These are phyloP conservation scores for Parasteatoda lunata DNA, from an alignment of 2,888 invertebrate genomes.

Conservation along the genomic window DNA sequence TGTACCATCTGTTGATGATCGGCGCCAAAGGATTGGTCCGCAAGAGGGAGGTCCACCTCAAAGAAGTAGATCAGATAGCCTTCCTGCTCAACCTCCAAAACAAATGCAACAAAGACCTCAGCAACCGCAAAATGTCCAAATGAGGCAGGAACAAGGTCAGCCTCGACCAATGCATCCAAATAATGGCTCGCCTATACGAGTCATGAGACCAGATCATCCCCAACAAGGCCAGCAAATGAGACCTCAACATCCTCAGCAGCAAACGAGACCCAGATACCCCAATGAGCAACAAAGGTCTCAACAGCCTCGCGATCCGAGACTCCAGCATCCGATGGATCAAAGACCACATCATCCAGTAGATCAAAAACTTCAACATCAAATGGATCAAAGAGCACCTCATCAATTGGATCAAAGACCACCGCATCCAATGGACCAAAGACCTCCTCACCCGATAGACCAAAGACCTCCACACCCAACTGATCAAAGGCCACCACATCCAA, in stretches of 20 bases:
- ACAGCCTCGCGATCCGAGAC: slow-evolving; percentile 11
- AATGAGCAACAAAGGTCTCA: slow-evolving; percentile 1
- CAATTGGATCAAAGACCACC: neutral
- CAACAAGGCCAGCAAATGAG: slow-evolving; percentile 24
- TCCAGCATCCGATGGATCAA: slow-evolving; percentile 29
- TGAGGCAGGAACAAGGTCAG: slow-evolving; percentile 10
- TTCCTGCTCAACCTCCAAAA: slow-evolving; percentile 29
- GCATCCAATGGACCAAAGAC: slow-evolving; percentile 24
- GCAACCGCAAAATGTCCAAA: slow-evolving; percentile 15
- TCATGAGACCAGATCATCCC: slow-evolving; percentile 25
- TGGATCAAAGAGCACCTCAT: slow-evolving; percentile 3
- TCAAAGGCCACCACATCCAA: slow-evolving; percentile 18
- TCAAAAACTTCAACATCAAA: neutral
- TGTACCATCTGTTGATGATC: neutral
- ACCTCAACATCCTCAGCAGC: slow-evolving; percentile 45
- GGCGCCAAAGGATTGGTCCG: slow-evolving; percentile 19
- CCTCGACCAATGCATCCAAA: slow-evolving; percentile 20
- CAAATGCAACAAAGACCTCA: slow-evolving; percentile 38
- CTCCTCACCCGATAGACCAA: slow-evolving; percentile 20
- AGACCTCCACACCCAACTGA: neutral
- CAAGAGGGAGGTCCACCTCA: slow-evolving; percentile 22
- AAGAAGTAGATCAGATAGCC: slow-evolving; percentile 57
- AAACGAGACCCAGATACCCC: slow-evolving; percentile 15
- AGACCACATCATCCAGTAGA: slow-evolving; percentile 8
- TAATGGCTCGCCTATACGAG: slow-evolving; percentile 9